Conservation (phyloP, 2,113 vertebrate genomes). For the Nerophis lumbriciformis region DNA sequence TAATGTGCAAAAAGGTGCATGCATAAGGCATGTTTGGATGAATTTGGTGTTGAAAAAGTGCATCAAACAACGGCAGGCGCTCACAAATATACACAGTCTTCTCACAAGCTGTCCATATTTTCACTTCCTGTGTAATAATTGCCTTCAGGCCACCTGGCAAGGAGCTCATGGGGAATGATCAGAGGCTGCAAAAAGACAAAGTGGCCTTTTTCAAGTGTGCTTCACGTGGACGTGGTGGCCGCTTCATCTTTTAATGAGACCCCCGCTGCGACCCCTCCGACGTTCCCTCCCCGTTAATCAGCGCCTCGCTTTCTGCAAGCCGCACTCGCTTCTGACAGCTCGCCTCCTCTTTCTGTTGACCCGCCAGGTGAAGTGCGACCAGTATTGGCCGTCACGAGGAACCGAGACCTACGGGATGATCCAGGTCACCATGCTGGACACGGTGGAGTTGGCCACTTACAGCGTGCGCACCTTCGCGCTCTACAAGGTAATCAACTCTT, state of each 20-base stretch:
- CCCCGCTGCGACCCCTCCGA: slow-evolving; percentile 55
- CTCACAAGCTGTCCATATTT: too few relatives aligned
- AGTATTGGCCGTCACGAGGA: slow-evolving; percentile 91
- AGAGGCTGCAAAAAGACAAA: slow-evolving; percentile 43
- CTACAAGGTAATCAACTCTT: slow-evolving; percentile 79
- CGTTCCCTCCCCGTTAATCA: slow-evolving; percentile 53
- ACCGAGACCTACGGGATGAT: slow-evolving; percentile 92
- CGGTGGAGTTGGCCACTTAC: slow-evolving; percentile 89
- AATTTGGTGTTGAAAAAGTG: too few relatives aligned
- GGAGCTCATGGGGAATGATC: slow-evolving; percentile 55
- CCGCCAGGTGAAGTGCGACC: slow-evolving; percentile 90
- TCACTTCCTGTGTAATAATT: slow-evolving; percentile 13
- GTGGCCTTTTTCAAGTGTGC: slow-evolving; percentile 37
- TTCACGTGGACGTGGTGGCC: slow-evolving; percentile 32
- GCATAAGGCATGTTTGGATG: too few relatives aligned
- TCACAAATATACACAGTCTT: too few relatives aligned
- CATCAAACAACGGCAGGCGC: too few relatives aligned
- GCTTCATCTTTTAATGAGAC: slow-evolving; percentile 56
- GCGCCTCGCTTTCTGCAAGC: background rate
- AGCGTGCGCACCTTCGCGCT: slow-evolving; percentile 89
- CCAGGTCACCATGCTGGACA: slow-evolving; percentile 90
- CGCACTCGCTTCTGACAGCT: background rate
- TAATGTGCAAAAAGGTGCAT: too few relatives aligned
- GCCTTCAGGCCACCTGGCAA: slow-evolving; percentile 25
- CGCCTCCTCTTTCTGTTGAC: slow-evolving; percentile 16